Evolutionary conservation across 2,113 vertebrate genomes (phyloP).

Genomic region (Coptodon bakossiorum): DNA sequence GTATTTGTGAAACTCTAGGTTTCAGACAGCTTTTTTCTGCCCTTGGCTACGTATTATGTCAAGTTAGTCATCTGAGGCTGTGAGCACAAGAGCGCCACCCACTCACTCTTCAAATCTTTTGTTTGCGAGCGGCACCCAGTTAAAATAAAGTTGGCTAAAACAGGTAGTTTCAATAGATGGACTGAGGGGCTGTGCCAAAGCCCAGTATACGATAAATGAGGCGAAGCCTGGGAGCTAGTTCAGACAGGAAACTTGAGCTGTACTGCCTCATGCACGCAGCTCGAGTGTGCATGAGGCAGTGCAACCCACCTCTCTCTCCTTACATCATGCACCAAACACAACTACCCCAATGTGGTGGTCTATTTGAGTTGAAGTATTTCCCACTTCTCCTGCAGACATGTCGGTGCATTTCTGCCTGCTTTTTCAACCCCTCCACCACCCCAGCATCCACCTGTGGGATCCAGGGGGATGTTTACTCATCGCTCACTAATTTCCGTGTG

Average conservation of each 20-base stretch:
- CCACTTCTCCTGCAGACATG: not conserved
- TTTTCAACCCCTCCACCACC: not conserved
- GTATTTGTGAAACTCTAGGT: not conserved
- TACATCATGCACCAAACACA: not conserved
- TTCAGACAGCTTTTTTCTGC: fast-evolving
- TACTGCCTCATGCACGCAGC: not conserved
- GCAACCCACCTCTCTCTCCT: not conserved
- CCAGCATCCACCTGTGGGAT: not conserved
- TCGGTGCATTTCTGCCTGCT: not conserved
- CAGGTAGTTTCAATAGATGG: not conserved
- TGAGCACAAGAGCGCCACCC: not conserved
- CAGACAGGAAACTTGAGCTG: not conserved
- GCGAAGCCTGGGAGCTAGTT: not conserved
- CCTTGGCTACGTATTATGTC: not conserved
- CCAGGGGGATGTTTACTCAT: not conserved
- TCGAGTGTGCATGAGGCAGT: not conserved
- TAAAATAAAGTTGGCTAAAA: not conserved
- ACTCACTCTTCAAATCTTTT: not conserved
- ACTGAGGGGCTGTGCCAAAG: not conserved
- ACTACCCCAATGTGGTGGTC: not conserved
- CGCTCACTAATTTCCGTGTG: not conserved
- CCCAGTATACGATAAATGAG: not conserved
- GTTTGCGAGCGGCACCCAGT: not conserved
- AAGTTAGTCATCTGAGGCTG: not conserved
- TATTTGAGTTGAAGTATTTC: not conserved